phyloP scores from a whole-genome alignment of 2,888 invertebrate genomes.

The Tinea semifulvella region DNA sequence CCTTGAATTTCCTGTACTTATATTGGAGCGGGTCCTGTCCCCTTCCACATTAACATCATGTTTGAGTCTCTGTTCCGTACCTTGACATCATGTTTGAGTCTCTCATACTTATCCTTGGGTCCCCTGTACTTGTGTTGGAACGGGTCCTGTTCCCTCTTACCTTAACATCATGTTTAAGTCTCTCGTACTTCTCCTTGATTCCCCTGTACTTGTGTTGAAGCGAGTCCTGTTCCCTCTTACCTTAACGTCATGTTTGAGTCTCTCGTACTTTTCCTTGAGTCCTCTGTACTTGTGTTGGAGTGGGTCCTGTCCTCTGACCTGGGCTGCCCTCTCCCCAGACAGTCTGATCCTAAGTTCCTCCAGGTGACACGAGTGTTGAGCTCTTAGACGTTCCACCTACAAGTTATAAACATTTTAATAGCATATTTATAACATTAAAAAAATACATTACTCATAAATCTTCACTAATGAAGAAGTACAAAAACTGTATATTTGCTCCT shows the following conservation, averaged over 20 bases:
- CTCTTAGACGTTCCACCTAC: constrained; percentile 73
- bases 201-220: constrained; percentile 84
- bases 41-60: constrained; percentile 77
- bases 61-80: constrained; percentile 73
- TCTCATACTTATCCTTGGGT: constrained; percentile 82
- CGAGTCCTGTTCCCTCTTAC: no score
- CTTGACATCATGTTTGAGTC: constrained; percentile 82
- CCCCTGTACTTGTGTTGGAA: constrained; percentile 82
- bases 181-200: constrained; percentile 82
- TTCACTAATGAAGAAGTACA: no score
- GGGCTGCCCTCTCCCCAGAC: constrained; percentile 63
- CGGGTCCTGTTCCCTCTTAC: no score
- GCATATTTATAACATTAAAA: no score
- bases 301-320: constrained; percentile 47
- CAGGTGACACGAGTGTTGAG: constrained; percentile 73
- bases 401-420: background rate
- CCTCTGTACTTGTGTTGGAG: constrained; percentile 82
- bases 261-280: constrained; percentile 82
- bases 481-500: no score
- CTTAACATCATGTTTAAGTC: constrained; percentile 82
- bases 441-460: no score
- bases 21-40: no score
- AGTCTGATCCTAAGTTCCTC: constrained; percentile 70
- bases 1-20: constrained; percentile 53
- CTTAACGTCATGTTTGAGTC: constrained; percentile 82